Evolutionary conservation across 2,113 vertebrate species (phyloP), one percentile per base, ranked within the genome.

Genomic region (Jacana jacana): DNA sequence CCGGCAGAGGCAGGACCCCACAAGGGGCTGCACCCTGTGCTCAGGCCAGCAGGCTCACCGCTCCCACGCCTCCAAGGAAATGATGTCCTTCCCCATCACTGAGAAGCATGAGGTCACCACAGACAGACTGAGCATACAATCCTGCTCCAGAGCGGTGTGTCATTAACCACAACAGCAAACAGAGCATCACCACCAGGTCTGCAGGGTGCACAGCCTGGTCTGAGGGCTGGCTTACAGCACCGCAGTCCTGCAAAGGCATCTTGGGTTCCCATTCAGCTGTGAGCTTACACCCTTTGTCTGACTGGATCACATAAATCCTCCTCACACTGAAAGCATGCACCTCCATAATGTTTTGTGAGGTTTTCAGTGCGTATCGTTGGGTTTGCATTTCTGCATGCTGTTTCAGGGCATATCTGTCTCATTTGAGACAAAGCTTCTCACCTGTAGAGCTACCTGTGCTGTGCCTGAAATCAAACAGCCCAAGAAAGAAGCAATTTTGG

Each of bases 31-130:
- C 25, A 18, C 10, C 24, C 51, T 7, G 16, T 3, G 44, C 33
- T 14, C 46, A 12, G 55, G 46, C 55, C 46, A n/a, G 66, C 37
- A 24, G 46, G 30, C 44, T 40, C 55, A 9, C 37, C 0, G 14
- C 44, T n/a, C 54, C 42, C 3, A 1, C 1, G 2, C 10, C 1
- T 4, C 39, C 2, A 8, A 37, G 27, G 57, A 17, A 27, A 20
- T 6, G 2, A 6, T 6, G 23, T 27, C 24, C 44, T 44, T 28
- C 35, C 35, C 2, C 24, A 3, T 31, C 37, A 17, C 55, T 9
- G 1, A 3, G 80, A 13, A 7, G 40, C 64, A 49, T 9, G 6
- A 27, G 23, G 65, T 10, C 16, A 8, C 48, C 4, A 2, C 37
- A 12, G 31, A 23, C 2, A 5, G 18, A 11, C 30, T n/a, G 14